Evolutionary conservation across 2,888 invertebrate species (phyloP).

Genomic region (Chrysopilus asiliformis): DNA sequence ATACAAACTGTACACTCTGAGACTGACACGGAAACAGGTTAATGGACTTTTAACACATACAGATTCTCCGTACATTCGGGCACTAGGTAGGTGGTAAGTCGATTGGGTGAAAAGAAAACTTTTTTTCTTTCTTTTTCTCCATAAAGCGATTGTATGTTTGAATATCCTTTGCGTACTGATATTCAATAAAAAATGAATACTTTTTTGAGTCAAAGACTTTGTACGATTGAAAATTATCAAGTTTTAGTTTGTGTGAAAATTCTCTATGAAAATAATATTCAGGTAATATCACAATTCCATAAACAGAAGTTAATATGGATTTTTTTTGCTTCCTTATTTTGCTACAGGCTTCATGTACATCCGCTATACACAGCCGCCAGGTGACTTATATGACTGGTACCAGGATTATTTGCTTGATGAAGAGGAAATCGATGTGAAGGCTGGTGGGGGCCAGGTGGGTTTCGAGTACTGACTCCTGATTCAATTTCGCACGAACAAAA

Average conservation of each 20-base stretch:
- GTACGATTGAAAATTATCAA: too few relatives aligned
- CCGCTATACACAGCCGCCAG: conserved; percentile 91
- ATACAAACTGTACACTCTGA: conserved; percentile 92
- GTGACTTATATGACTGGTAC: conserved; percentile 93
- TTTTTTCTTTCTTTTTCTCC: too few relatives aligned
- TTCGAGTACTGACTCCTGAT: conserved; percentile 5
- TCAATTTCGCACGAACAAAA: conserved; percentile 17
- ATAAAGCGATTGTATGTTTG: too few relatives aligned
- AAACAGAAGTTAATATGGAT: conserved; percentile 4
- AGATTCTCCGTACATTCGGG: conserved; percentile 95
- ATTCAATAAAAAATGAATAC: too few relatives aligned
- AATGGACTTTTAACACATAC: conserved; percentile 88
- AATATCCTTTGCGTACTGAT: too few relatives aligned
- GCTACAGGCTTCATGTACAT: conserved; percentile 57
- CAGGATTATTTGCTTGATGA: conserved; percentile 91
- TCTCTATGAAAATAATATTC: too few relatives aligned
- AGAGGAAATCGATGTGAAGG: conserved; percentile 95
- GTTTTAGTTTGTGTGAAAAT: too few relatives aligned
- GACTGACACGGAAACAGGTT: conserved; percentile 94
- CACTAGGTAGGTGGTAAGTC: conserved; percentile 57
- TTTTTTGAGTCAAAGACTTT: too few relatives aligned
- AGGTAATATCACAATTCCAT: not conserved
- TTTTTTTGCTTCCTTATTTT: conserved; percentile 13
- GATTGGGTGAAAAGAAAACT: conserved; percentile 23
- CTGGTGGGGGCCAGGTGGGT: conserved; percentile 81